phyloP scores from a whole-genome alignment of 2,888 invertebrate species.

The Sclerodermus sp. region DNA sequence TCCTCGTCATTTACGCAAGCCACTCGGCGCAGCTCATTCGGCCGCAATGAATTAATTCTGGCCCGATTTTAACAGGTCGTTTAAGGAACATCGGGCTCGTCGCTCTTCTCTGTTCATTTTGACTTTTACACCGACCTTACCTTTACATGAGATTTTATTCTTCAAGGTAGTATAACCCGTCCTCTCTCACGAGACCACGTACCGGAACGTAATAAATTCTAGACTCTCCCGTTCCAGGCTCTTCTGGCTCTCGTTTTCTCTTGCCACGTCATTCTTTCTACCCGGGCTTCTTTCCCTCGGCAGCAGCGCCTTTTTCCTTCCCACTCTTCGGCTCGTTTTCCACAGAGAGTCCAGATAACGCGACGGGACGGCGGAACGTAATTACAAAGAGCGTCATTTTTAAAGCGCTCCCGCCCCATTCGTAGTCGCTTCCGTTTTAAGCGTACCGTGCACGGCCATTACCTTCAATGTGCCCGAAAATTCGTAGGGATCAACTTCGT shows the following conservation, averaged over 20 bases:
- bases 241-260: conserved; percentile 7
- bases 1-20: conserved; percentile 5
- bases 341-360: conserved; percentile 20
- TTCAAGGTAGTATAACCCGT: conserved; percentile 6
- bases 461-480: too few relatives aligned
- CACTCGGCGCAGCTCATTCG: conserved; percentile 1
- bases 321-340: background rate
- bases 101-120: conserved; percentile 14
- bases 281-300: background rate
- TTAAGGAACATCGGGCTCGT: background rate
- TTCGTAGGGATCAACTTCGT: too few relatives aligned
- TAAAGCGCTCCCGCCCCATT: conserved; percentile 11
- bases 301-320: background rate
- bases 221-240: conserved; percentile 10
- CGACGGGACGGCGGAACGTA: conserved; percentile 22
- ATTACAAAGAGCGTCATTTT: conserved; percentile 30
- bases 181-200: conserved; percentile 12
- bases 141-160: conserved; percentile 22
- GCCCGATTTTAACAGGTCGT: background rate
- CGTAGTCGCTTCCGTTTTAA: too few relatives aligned
- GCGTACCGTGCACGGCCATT: too few relatives aligned
- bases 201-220: conserved; percentile 38
- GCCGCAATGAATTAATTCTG: conserved; percentile 4
- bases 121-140: conserved; percentile 16
- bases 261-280: conserved; percentile 5